These are phyloP conservation scores for Apodemus sylvaticus DNA, from an alignment of 2,113 vertebrate genomes.

Conservation along the genomic window DNA sequence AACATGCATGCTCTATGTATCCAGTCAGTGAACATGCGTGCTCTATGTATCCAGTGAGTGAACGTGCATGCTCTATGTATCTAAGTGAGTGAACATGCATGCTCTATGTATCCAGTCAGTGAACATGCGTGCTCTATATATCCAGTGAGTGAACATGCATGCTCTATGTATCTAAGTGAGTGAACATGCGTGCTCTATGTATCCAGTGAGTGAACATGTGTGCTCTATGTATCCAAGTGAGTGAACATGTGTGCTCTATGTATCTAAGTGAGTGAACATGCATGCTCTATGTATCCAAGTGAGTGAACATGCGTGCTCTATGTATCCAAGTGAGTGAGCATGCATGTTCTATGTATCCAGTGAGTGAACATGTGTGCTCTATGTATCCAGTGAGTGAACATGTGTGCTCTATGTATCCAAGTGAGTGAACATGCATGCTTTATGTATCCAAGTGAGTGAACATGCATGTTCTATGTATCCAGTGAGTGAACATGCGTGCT, in stretches of 20 bases:
- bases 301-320: no score
- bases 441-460: neutral
- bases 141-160: neutral
- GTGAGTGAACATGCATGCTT: neutral
- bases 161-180: neutral
- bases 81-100: neutral
- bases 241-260: neutral
- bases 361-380: neutral
- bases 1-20: neutral
- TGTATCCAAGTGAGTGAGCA: neutral
- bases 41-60: no score
- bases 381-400: no score
- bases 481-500: no score
- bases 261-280: neutral
- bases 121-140: no score
- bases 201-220: no score
- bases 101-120: neutral
- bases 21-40: no score
- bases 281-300: neutral
- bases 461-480: neutral
- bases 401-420: no score
- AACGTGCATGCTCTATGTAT: neutral
- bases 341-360: neutral
- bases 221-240: no score
- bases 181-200: neutral